Evolutionary conservation across 2,113 vertebrate genomes (phyloP), one percentile per base, ranked within the genome.

Genomic region (Forbesichthys agassizii): DNA sequence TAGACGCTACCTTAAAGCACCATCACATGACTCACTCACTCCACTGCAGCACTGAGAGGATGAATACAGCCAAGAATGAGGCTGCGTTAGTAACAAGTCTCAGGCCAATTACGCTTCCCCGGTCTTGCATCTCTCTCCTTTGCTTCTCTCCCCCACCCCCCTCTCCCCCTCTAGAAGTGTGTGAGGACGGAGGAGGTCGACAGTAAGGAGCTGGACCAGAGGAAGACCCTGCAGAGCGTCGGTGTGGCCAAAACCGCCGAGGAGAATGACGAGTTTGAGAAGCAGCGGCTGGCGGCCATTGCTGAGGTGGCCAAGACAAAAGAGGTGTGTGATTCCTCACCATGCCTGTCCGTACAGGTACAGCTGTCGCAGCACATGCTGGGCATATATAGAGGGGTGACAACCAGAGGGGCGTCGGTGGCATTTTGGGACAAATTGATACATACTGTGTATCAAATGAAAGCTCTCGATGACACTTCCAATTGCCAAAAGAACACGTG

Each of bases 251-350:
- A 95, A 83, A 61, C 90, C 57, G 10, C 90, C 6, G 95, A 90
- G 0, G 97, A 98, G 83, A 96, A 98, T 11, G 95, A 98, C 71
- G 96, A 99, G 85, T 99, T 99, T 92, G 95, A 98, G 83, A 99
- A 98, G 85, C 98, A 99, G 78, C 93, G 98, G 77, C 95, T 91
- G n/a, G 96, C 96, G 73, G 96, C 96, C 49, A 99, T 99, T 47
- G 97, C 98, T 27, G 96, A 99, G 90, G 94, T 99, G 61, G 93
- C 97, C 67, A 99, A 96, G 86, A 96, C 93, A 89, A 99, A 99
- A 90, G 98, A 99, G 92, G 98, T 99, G 49, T 5, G 60, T 49
- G 20, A 63, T 75, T 27, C 9, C 18, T 60, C 48, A 14, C 46
- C 33, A 3, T 16, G 48, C 3, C 9, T 52, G 3, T 13, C 12